These are phyloP conservation scores for Corythornis vintsioides DNA, from an alignment of 2,113 vertebrate genomes.

Conservation along the genomic window DNA sequence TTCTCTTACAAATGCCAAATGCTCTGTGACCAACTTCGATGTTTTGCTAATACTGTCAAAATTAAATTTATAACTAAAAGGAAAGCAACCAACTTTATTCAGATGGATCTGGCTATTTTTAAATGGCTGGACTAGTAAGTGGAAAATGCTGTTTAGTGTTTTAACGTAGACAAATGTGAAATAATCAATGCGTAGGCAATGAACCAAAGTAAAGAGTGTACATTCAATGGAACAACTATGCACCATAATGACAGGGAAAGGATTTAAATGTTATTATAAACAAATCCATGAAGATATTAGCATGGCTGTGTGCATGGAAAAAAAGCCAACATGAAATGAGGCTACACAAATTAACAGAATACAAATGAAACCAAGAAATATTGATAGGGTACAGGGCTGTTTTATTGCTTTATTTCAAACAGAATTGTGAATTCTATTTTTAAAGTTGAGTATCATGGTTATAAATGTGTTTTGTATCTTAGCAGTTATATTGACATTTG, in stretches of 20 bases:
- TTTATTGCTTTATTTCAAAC: not conserved
- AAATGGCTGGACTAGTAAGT: not conserved
- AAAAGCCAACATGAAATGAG: slow-evolving; percentile 19
- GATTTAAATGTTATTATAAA: slow-evolving; percentile 58
- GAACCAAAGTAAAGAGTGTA: slow-evolving; percentile 19
- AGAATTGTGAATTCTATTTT: not conserved
- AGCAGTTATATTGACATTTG: not conserved
- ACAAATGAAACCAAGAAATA: not conserved
- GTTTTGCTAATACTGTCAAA: not conserved
- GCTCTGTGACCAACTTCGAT: not conserved
- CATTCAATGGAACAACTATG: slow-evolving; percentile 10
- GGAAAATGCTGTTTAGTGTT: slow-evolving; percentile 31
- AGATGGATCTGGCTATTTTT: not conserved
- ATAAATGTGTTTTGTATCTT: not conserved
- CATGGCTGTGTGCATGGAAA: not conserved
- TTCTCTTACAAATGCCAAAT: not conserved
- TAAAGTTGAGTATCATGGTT: not conserved
- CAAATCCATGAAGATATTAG: slow-evolving; percentile 55
- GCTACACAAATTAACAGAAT: slow-evolving; percentile 9
- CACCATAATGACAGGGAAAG: slow-evolving; percentile 27
- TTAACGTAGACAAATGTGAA: slow-evolving; percentile 52
- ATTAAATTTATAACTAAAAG: not conserved
- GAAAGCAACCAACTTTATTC: not conserved
- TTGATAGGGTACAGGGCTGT: not conserved
- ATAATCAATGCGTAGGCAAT: slow-evolving; percentile 42